A percentile compares a stretch with the other conserved stretches of the same genome.
Evolutionary conservation across 1,140 invertebrate genomes (phyloP).

Genomic region (Lucilia sericata): DNA sequence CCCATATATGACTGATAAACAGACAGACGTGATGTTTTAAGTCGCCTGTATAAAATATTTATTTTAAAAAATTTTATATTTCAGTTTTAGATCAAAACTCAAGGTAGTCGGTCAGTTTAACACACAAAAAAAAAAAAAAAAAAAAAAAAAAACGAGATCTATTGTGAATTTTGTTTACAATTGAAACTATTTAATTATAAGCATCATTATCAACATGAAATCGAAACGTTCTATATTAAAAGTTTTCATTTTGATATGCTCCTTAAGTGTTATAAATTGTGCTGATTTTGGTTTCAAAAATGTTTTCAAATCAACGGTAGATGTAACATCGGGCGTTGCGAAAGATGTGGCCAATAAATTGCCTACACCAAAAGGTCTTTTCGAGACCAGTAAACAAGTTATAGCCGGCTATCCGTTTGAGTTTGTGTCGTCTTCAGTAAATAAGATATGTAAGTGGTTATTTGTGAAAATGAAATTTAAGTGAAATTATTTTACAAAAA

Average conservation of each 20-base stretch:
- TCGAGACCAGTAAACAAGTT: slow-evolving; percentile 59
- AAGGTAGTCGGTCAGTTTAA: slow-evolving; percentile 1
- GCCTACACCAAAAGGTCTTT: slow-evolving; percentile 59
- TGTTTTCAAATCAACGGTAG: slow-evolving; percentile 50
- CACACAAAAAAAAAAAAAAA: background rate
- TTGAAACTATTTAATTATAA: background rate
- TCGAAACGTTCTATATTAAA: too few species aligned
- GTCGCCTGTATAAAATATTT: background rate
- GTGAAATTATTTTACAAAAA: too few species aligned
- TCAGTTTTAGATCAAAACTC: background rate
- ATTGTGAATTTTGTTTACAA: too few species aligned
- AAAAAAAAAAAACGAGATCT: background rate
- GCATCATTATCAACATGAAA: background rate
- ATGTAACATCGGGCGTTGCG: slow-evolving; percentile 51
- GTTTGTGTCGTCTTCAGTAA: slow-evolving; percentile 56
- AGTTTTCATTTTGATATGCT: background rate
- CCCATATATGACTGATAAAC: background rate
- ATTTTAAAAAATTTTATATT: background rate
- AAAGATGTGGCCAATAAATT: slow-evolving; percentile 52
- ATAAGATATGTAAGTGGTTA: slow-evolving; percentile 57
- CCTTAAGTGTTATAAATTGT: background rate
- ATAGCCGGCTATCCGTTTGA: slow-evolving; percentile 64
- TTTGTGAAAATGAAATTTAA: background rate
- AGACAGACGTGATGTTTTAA: background rate
- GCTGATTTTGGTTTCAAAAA: slow-evolving; percentile 42